These are phyloP conservation scores for Meloidogyne floridensis DNA, from an alignment of 1,140 invertebrate genomes.

Conservation along the genomic window DNA sequence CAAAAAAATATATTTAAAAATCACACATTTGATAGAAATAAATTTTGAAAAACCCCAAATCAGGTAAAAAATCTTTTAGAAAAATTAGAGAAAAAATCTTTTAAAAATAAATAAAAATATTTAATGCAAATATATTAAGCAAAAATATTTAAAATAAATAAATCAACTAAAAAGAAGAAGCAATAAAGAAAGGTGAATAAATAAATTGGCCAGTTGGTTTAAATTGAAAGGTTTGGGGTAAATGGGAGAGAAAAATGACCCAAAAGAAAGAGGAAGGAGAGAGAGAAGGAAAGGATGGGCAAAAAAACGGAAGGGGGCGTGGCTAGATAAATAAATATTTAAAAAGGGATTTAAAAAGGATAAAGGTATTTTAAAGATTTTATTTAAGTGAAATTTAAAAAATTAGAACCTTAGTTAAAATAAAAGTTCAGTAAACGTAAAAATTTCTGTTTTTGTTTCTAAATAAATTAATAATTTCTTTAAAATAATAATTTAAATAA, in stretches of 20 bases:
- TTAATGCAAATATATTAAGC: too few species aligned
- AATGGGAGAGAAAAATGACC: neutral
- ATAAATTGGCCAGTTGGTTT: neutral
- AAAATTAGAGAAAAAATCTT: neutral
- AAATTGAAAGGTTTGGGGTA: neutral
- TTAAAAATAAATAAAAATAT: neutral
- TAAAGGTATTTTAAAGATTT: too few species aligned
- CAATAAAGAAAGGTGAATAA: neutral
- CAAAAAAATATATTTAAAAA: neutral
- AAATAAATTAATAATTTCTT: too few species aligned
- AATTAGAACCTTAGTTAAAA: too few species aligned
- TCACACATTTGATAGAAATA: neutral
- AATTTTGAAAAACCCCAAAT: neutral
- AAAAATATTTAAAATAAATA: too few species aligned
- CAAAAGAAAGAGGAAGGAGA: neutral
- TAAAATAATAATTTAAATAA: too few species aligned
- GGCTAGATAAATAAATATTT: neutral
- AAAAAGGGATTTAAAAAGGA: neutral
- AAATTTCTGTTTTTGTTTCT: too few species aligned
- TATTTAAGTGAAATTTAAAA: too few species aligned
- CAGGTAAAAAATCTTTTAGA: neutral
- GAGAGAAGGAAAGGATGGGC: neutral
- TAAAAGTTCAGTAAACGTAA: too few species aligned
- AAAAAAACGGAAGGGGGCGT: neutral
- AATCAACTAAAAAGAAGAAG: neutral